Percentiles rank a stretch among this genome's conserved stretches.
These are phyloP conservation scores for Petroica traversi DNA, from an alignment of 2,113 vertebrate genomes.

Conservation along the genomic window DNA sequence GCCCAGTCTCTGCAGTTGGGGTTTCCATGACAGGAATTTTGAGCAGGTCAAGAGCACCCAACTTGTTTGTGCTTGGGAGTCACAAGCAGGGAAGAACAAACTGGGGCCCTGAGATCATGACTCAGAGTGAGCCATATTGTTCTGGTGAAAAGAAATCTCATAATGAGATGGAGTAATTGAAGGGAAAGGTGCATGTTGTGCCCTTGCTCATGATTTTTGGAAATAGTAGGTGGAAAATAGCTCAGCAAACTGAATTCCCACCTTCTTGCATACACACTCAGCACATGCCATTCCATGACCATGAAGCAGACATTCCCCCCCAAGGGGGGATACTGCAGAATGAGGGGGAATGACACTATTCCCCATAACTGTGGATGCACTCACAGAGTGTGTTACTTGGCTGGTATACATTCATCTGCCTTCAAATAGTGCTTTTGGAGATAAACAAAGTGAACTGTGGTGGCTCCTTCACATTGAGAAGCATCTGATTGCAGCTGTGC, in stretches of 20 bases:
- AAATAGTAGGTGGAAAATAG: background rate
- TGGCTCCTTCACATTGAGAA: background rate
- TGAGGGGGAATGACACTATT: background rate
- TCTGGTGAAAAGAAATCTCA: background rate
- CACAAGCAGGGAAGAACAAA: background rate
- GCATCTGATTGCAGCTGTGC: background rate
- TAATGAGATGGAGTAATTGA: background rate
- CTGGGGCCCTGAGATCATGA: background rate
- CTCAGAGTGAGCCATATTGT: background rate
- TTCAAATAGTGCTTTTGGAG: background rate
- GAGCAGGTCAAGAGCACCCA: background rate
- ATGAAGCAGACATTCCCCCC: background rate
- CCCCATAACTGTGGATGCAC: background rate
- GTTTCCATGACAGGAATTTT: background rate
- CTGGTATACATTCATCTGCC: background rate
- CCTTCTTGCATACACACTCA: background rate
- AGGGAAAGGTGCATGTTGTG: background rate
- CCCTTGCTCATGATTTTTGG: background rate
- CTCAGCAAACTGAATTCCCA: background rate
- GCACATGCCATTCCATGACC: accelerated
- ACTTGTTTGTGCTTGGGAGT: background rate
- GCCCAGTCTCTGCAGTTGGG: background rate
- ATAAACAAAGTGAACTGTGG: background rate
- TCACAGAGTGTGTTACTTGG: background rate
- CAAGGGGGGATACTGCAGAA: background rate